Conservation (phyloP, 2,888 invertebrate genomes). For the Pyrrhia umbra region DNA sequence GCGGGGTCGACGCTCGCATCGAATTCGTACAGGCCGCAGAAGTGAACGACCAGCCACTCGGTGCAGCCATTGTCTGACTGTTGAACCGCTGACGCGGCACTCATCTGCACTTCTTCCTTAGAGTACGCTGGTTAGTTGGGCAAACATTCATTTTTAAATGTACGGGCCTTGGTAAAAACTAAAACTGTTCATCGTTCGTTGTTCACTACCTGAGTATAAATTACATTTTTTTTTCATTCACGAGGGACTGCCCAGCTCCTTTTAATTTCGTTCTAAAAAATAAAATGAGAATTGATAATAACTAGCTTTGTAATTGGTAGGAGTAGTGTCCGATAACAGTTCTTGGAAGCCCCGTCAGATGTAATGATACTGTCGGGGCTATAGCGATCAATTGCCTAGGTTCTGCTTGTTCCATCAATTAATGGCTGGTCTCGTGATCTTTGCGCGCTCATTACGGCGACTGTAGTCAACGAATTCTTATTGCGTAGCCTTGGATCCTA, state of each 20-base stretch:
- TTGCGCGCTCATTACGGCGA: conserved; percentile 25
- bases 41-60: conserved; percentile 53
- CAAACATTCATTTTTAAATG: not conserved
- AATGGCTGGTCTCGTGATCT: conserved; percentile 48
- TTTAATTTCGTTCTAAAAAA: no score
- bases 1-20: conserved; percentile 62
- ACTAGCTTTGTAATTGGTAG: not conserved
- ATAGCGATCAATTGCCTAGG: conserved; percentile 38
- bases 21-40: conserved; percentile 33
- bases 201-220: no score
- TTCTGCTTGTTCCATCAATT: conserved; percentile 33
- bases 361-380: conserved; percentile 28
- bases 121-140: conserved; percentile 1
- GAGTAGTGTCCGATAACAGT: not conserved
- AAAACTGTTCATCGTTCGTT: no score
- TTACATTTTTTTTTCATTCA: no score
- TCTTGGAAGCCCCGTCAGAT: conserved; percentile 4
- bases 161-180: no score
- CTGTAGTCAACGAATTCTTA: conserved; percentile 33
- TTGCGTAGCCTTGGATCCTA: conserved; percentile 27
- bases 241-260: no score
- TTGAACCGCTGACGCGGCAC: not conserved
- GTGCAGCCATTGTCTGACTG: not conserved
- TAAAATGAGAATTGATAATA: not conserved
- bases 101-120: conserved; percentile 7